A percentile compares a stretch with the other conserved stretches of the same genome.
phyloP scores from a whole-genome alignment of 1,140 invertebrate genomes.

The Littorina saxatilis region DNA sequence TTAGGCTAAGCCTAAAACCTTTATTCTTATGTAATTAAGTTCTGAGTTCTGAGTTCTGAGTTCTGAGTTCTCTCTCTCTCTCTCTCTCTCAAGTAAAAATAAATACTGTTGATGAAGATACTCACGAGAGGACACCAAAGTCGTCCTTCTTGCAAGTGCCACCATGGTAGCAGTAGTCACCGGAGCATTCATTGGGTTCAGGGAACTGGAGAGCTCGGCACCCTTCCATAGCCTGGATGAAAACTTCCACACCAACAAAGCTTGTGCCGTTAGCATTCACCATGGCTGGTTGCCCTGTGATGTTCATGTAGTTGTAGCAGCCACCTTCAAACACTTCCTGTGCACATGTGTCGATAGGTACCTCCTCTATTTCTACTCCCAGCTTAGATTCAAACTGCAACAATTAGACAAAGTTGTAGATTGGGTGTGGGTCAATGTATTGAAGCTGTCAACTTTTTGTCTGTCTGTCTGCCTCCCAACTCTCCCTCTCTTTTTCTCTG shows the following conservation, averaged over 20 bases:
- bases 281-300: conserved; percentile 89
- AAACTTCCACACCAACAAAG: conserved; percentile 93
- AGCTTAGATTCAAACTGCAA: conserved; percentile 91
- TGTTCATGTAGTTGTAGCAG: conserved; percentile 94
- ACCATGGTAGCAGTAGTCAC: conserved; percentile 94
- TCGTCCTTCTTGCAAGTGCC: conserved; percentile 88
- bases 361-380: conserved; percentile 97
- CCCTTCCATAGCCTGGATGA: conserved; percentile 89
- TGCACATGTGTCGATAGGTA: conserved; percentile 97
- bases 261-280: conserved; percentile 98
- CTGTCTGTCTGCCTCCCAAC: too few relatives aligned
- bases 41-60: too few relatives aligned
- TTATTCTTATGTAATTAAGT: too few relatives aligned
- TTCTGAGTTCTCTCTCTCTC: too few relatives aligned
- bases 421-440: too few relatives aligned
- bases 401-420: conserved; percentile 37
- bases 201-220: conserved; percentile 66
- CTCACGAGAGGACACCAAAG: conserved; percentile 87
- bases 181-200: conserved; percentile 83
- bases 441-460: too few relatives aligned
- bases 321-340: conserved; percentile 95
- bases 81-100: too few relatives aligned
- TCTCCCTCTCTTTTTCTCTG: too few relatives aligned
- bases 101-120: too few relatives aligned
- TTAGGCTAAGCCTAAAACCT: too few relatives aligned